Evolutionary conservation across 2,113 vertebrate genomes (phyloP).

Genomic region (Tragelaphus buxtoni): DNA sequence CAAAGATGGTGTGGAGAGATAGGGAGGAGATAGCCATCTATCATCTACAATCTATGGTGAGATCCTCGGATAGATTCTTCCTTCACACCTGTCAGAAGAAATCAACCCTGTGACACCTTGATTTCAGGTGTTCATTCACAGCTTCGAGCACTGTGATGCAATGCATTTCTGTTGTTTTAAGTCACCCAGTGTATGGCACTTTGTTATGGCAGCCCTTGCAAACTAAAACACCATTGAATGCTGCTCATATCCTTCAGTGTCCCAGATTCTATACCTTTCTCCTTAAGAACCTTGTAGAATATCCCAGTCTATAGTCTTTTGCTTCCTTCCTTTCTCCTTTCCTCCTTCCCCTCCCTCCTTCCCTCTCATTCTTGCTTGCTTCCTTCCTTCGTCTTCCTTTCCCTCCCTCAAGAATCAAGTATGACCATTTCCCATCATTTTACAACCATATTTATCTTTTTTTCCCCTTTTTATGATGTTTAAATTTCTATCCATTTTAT

Average conservation of each 20-base stretch:
- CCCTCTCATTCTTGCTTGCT: too few species aligned
- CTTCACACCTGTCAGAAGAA: not conserved
- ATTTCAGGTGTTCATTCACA: not conserved
- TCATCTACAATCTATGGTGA: not conserved
- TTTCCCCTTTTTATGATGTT: not conserved
- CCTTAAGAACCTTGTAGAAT: not conserved
- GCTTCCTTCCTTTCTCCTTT: not conserved
- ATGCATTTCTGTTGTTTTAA: not conserved
- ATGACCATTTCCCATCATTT: not conserved
- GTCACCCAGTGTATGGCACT: not conserved
- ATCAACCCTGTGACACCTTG: not conserved
- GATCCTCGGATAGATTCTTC: not conserved
- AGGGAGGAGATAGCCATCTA: not conserved
- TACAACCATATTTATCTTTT: not conserved
- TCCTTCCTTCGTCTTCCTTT: not conserved
- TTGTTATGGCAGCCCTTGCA: not conserved
- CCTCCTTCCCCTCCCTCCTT: not conserved
- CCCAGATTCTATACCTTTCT: not conserved
- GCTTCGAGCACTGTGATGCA: not conserved
- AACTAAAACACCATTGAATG: not conserved
- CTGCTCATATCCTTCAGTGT: not conserved
- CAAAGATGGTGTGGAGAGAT: not conserved
- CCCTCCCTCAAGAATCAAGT: not conserved
- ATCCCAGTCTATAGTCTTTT: not conserved
- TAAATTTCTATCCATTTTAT: not conserved